These are phyloP conservation scores for Panagrolaimus sp. DNA, from an alignment of 1,140 invertebrate genomes.

Conservation along the genomic window DNA sequence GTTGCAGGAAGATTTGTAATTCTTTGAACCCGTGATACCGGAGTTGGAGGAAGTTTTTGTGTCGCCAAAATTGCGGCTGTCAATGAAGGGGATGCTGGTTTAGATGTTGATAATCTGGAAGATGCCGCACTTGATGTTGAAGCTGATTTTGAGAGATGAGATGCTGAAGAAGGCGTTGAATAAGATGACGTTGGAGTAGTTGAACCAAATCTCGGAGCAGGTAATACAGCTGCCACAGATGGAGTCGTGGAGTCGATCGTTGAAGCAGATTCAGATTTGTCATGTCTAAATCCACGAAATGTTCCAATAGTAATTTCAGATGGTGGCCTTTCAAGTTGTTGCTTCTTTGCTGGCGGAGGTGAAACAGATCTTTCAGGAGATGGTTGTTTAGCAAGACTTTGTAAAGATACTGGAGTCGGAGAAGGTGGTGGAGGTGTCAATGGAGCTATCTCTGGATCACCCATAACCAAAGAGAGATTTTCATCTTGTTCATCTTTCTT, in stretches of 20 bases:
- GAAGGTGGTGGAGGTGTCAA: neutral
- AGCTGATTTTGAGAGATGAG: slow-evolving; percentile 3
- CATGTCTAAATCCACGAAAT: neutral
- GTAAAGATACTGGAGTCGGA: slow-evolving; percentile 1
- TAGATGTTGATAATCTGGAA: neutral
- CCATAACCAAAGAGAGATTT: slow-evolving; percentile 21
- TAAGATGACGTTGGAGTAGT: neutral
- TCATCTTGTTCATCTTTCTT: slow-evolving; percentile 33
- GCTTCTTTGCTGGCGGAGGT: neutral
- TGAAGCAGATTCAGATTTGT: slow-evolving; percentile 6
- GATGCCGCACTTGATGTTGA: neutral
- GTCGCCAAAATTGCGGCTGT: slow-evolving; percentile 3
- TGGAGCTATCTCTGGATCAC: slow-evolving; percentile 1
- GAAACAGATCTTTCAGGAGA: slow-evolving; percentile 17
- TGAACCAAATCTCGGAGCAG: neutral
- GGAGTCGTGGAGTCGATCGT: neutral
- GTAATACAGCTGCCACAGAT: slow-evolving; percentile 6
- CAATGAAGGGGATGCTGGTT: neutral
- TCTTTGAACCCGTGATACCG: neutral
- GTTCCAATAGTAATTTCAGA: neutral
- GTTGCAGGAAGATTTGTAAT: neutral
- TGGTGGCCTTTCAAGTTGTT: neutral
- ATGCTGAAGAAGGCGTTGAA: neutral
- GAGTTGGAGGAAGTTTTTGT: neutral
- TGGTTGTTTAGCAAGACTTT: neutral